A percentile compares a stretch with the other conserved stretches of the same genome.
These are phyloP conservation scores for Sceliomorpha sp. DNA, from an alignment of 2,888 invertebrate genomes.

Conservation along the genomic window DNA sequence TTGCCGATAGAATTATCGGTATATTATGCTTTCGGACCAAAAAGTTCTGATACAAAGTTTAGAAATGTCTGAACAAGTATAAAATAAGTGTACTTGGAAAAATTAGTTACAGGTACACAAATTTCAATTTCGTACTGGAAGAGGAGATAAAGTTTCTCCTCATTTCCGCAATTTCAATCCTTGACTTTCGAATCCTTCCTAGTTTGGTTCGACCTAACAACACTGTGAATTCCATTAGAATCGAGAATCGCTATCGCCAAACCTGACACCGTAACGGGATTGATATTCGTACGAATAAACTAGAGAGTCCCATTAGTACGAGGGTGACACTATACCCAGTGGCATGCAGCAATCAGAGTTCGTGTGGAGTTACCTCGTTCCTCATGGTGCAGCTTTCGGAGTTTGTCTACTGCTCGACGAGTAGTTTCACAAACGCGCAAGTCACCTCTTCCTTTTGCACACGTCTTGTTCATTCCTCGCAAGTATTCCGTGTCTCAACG, in stretches of 20 bases:
- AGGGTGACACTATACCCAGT: constrained; percentile 37
- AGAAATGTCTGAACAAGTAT: too few species aligned
- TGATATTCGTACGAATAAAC: constrained; percentile 38
- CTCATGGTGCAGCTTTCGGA: constrained; percentile 15
- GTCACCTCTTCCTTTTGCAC: constrained; percentile 7
- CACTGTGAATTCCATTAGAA: too few species aligned
- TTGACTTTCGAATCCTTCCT: too few species aligned
- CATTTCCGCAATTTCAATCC: too few species aligned
- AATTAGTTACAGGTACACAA: too few species aligned
- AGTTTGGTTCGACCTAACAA: too few species aligned
- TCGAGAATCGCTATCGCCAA: constrained; percentile 30
- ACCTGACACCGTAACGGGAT: constrained; percentile 15
- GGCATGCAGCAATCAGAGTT: constrained; percentile 72
- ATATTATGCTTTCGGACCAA: too few species aligned
- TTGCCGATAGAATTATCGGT: too few species aligned
- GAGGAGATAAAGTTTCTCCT: too few species aligned
- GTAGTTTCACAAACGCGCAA: constrained; percentile 13
- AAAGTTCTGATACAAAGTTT: too few species aligned
- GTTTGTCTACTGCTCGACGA: constrained; percentile 26
- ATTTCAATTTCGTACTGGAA: too few species aligned
- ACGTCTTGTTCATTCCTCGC: constrained; percentile 39
- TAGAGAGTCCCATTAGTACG: constrained; percentile 38
- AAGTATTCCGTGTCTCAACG: constrained; percentile 15
- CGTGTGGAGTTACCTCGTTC: constrained; percentile 62
- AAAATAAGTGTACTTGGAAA: too few species aligned